Evolutionary conservation across 1,140 invertebrate species (phyloP).

Genomic region (Belonocnema kinseyi): DNA sequence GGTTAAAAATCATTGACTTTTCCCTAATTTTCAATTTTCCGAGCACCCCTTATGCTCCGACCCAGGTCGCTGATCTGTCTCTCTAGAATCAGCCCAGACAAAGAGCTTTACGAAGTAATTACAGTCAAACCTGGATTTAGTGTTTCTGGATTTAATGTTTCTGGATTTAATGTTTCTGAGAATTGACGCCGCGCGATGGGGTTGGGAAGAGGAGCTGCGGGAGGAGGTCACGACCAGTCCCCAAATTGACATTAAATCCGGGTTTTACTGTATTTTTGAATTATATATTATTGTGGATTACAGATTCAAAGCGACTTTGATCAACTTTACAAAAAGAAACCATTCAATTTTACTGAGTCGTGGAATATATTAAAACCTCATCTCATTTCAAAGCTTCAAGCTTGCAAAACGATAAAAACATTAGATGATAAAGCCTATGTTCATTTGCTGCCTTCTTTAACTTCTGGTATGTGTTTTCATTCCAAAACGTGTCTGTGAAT

Average conservation of each 20-base stretch:
- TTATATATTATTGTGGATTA: background rate
- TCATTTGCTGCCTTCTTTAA: slow-evolving; percentile 22
- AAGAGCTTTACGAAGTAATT: too few species aligned
- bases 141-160: too few species aligned
- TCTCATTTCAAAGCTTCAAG: slow-evolving; percentile 1
- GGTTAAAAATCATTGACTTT: too few species aligned
- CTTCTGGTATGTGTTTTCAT: background rate
- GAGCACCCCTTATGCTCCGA: background rate
- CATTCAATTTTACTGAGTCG: background rate
- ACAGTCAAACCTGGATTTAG: too few species aligned
- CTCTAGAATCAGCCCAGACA: too few species aligned
- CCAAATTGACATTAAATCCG: too few species aligned
- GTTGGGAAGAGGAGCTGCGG: too few species aligned
- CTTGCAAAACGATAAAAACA: background rate
- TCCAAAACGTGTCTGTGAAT: background rate
- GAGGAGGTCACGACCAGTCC: too few species aligned
- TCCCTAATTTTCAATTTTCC: too few species aligned
- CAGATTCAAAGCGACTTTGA: slow-evolving; percentile 20
- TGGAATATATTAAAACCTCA: slow-evolving; percentile 5
- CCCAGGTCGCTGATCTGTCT: too few species aligned
- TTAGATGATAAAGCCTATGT: slow-evolving; percentile 19
- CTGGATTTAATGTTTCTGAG: too few species aligned
- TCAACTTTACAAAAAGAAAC: background rate
- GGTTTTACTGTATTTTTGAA: background rate
- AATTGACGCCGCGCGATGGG: too few species aligned